These are phyloP conservation scores for Bhutanitis thaidina DNA, from an alignment of 2,888 invertebrate species.

Conservation along the genomic window DNA sequence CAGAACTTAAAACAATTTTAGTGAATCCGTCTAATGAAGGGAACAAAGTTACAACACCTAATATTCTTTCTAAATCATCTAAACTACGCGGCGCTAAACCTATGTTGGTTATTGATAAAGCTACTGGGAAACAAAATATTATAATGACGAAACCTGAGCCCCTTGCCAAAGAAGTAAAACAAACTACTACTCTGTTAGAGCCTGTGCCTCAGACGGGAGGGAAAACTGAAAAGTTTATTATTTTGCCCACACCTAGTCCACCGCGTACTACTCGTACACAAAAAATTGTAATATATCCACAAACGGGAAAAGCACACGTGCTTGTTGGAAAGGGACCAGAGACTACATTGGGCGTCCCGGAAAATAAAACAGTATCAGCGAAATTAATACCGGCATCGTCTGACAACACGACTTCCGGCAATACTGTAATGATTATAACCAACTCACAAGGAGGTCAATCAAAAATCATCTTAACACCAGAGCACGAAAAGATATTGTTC, in stretches of 20 bases:
- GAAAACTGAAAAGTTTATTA: constrained; percentile 68
- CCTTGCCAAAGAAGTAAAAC: constrained; percentile 57
- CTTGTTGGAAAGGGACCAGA: constrained; percentile 57
- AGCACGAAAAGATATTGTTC: constrained; percentile 80
- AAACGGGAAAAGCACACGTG: constrained; percentile 70
- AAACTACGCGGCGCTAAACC: constrained; percentile 69
- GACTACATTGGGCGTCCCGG: constrained; percentile 32
- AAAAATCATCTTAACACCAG: constrained; percentile 79
- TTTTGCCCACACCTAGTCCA: constrained; percentile 57
- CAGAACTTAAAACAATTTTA: constrained; percentile 61
- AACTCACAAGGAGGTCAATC: constrained; percentile 82
- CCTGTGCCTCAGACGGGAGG: constrained; percentile 41
- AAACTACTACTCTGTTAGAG: constrained; percentile 43
- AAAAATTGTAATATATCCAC: constrained; percentile 72
- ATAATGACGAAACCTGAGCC: constrained; percentile 65
- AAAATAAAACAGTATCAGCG: constrained; percentile 62
- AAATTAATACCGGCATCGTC: constrained; percentile 56
- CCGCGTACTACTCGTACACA: constrained; percentile 61
- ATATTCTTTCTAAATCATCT: constrained; percentile 71
- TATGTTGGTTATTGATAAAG: constrained; percentile 69
- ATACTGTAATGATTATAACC: constrained; percentile 83
- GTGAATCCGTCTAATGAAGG: constrained; percentile 56
- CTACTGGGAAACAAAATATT: constrained; percentile 70
- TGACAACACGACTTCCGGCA: constrained; percentile 55
- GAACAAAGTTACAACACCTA: constrained; percentile 63